These are phyloP conservation scores for Agonopterix alstromeriana DNA, from an alignment of 2,888 invertebrate species.

Conservation along the genomic window DNA sequence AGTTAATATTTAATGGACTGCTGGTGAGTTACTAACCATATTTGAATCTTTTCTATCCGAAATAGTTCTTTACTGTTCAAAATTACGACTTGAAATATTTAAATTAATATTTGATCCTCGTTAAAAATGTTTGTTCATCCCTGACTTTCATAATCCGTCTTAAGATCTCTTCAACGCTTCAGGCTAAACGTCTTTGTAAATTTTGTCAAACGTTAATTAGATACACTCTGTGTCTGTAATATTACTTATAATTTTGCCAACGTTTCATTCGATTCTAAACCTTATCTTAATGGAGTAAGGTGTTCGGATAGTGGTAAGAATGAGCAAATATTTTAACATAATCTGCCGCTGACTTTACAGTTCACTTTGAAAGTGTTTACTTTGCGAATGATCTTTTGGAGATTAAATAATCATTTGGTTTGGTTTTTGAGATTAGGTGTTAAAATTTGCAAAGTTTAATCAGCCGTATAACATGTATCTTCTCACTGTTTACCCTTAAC, in stretches of 20 bases:
- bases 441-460: not conserved
- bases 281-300: not conserved
- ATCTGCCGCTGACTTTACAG: conserved; percentile 1
- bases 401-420: not conserved
- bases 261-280: too few relatives aligned
- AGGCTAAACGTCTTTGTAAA: conserved; percentile 1
- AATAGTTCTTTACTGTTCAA: too few relatives aligned
- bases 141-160: too few relatives aligned
- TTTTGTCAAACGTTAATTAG: conserved; percentile 5
- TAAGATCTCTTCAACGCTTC: not conserved
- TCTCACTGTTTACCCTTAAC: too few relatives aligned
- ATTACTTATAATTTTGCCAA: not conserved
- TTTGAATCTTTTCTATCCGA: too few relatives aligned
- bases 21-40: too few relatives aligned
- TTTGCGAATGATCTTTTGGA: not conserved
- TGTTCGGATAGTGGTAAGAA: not conserved
- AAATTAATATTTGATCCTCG: too few relatives aligned
- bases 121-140: too few relatives aligned
- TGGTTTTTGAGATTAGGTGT: not conserved
- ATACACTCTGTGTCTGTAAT: conserved; percentile 1
- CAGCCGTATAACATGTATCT: too few relatives aligned
- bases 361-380: conserved; percentile 2
- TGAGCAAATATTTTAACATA: not conserved
- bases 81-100: too few relatives aligned
- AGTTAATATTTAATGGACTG: too few relatives aligned